phyloP scores from a whole-genome alignment of 2,888 invertebrate species.

The Pristionchus entomophagus region DNA sequence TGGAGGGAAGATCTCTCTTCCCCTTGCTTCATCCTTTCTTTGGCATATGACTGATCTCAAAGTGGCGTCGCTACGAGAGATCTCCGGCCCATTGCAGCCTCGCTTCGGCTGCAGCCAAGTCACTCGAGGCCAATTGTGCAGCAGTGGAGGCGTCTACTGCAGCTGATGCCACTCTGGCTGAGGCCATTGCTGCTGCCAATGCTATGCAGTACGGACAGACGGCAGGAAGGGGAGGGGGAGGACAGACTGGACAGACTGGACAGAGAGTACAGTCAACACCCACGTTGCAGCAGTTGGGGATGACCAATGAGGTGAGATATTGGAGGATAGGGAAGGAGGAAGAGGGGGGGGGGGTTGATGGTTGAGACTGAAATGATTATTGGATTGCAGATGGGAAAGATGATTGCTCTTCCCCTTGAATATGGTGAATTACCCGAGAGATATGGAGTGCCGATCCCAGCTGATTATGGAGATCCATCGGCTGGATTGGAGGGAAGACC shows the following conservation, averaged over 20 bases:
- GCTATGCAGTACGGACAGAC: background rate
- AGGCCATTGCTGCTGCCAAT: too few species aligned
- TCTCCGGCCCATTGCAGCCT: background rate
- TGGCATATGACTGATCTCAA: background rate
- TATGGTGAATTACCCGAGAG: constrained; percentile 63
- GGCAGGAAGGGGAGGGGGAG: too few species aligned
- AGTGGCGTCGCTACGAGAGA: background rate
- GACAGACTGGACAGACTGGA: too few species aligned
- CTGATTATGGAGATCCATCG: constrained; percentile 60
- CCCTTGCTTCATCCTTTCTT: background rate
- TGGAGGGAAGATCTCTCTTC: background rate
- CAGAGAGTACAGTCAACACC: too few species aligned
- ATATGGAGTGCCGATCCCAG: constrained; percentile 61
- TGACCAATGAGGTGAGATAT: background rate
- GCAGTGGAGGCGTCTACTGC: background rate
- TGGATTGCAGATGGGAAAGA: constrained; percentile 45
- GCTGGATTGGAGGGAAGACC: constrained; percentile 63
- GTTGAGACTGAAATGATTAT: background rate
- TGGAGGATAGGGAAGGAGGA: background rate
- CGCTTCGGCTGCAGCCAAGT: constrained; percentile 11
- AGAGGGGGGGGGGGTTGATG: background rate
- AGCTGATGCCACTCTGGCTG: too few species aligned
- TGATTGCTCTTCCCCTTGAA: constrained; percentile 65
- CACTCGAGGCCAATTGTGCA: background rate
- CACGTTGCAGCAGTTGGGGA: background rate